Evolutionary conservation across 2,888 invertebrate species (phyloP).

Genomic region (Petrolisthes manimaculis): DNA sequence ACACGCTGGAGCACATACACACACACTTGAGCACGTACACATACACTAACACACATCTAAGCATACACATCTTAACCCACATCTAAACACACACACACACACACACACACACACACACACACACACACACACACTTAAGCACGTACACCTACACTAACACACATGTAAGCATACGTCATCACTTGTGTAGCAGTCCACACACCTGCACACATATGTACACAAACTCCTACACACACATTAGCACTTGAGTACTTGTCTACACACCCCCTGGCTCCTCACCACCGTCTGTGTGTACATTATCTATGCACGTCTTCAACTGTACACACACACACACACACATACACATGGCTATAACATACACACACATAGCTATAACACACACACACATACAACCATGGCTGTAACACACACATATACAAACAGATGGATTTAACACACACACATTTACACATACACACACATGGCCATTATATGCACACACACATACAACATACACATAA

Average conservation of each 20-base stretch:
- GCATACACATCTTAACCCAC: not conserved
- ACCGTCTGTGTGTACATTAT: no score
- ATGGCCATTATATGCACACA: no score
- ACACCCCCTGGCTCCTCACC: not conserved
- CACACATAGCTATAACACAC: no score
- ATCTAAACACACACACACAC: not conserved
- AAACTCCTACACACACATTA: not conserved
- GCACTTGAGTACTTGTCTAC: not conserved
- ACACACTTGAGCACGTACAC: conserved; percentile 10
- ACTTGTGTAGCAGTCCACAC: not conserved
- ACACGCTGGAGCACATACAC: not conserved
- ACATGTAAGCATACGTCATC: not conserved
- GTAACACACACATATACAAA: no score
- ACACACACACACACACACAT: not conserved
- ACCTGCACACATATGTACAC: not conserved
- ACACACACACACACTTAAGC: not conserved
- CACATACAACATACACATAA: no score
- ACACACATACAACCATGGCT: no score
- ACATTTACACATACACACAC: no score
- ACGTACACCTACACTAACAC: not conserved
- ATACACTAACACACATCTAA: not conserved
- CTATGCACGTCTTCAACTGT: not conserved
- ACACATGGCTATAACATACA: no score
- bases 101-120: conserved; percentile 14
- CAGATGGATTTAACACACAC: no score